Evolutionary conservation across 2,797 vertebrate species (phyloP).

Genomic region (Protonibea diacanthus): DNA sequence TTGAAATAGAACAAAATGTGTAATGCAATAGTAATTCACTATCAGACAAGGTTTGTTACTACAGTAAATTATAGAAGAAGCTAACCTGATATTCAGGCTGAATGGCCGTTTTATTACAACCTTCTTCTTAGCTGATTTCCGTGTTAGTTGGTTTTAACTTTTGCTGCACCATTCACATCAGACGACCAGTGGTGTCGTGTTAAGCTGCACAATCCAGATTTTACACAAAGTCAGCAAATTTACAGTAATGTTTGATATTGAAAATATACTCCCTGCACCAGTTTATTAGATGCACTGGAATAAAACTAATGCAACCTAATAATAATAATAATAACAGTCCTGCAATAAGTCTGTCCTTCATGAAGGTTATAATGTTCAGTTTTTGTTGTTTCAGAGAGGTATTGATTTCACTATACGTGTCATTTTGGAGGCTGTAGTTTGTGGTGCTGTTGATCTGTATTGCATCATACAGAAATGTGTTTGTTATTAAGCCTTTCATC

Average conservation of each 20-base stretch:
- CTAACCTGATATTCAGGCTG: conserved; percentile 5
- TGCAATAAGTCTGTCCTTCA: not conserved
- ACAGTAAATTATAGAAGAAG: conserved; percentile 17
- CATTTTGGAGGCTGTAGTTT: not conserved
- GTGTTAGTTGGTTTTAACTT: not conserved
- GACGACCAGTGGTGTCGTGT: not conserved
- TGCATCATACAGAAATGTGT: not conserved
- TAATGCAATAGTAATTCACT: not conserved
- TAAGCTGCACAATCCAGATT: not conserved
- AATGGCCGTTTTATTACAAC: not conserved
- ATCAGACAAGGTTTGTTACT: conserved; percentile 8
- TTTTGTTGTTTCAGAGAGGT: not conserved
- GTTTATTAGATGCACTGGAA: not conserved
- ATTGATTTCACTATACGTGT: not conserved
- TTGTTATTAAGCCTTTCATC: not conserved
- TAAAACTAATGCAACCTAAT: not conserved
- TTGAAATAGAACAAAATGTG: conserved; percentile 26
- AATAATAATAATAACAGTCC: too few relatives aligned
- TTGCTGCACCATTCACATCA: not conserved
- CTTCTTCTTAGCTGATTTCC: not conserved
- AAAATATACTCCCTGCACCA: not conserved
- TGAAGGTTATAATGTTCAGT: not conserved
- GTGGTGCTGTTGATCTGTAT: not conserved
- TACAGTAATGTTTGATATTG: not conserved
- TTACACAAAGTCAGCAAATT: not conserved